phyloP scores from a whole-genome alignment of 2,113 vertebrate genomes.

The Pangasianodon hypophthalmus region DNA sequence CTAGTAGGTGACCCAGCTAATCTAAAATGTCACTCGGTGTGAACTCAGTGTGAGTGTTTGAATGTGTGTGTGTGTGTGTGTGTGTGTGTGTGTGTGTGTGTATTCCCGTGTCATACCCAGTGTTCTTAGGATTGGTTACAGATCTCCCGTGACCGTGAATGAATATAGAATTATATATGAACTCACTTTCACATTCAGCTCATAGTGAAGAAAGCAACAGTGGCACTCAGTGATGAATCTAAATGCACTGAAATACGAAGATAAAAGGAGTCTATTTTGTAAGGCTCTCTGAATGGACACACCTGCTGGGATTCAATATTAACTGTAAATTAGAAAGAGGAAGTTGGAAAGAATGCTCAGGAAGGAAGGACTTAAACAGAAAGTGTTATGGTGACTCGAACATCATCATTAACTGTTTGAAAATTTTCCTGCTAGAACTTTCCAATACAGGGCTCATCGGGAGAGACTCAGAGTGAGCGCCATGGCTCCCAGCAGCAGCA shows the following conservation, averaged over 20 bases:
- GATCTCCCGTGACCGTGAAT: background rate
- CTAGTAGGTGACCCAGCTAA: too few species aligned
- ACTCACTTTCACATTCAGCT: background rate
- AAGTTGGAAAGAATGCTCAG: background rate
- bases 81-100: background rate
- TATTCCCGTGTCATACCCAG: too few species aligned
- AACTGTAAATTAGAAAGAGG: background rate
- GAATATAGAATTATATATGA: background rate
- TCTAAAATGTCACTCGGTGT: background rate
- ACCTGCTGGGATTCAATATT: background rate
- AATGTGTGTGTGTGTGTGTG: background rate
- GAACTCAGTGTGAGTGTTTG: background rate
- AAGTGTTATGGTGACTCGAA: background rate
- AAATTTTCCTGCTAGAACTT: constrained; percentile 75
- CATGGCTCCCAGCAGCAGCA: constrained; percentile 72
- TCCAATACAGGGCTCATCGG: constrained; percentile 77
- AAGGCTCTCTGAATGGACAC: background rate
- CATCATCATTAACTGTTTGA: background rate
- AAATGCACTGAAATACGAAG: background rate
- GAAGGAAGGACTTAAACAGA: background rate
- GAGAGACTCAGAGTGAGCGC: constrained; percentile 68
- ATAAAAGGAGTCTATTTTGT: background rate
- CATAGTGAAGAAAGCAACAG: background rate
- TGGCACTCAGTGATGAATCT: background rate
- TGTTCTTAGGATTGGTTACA: background rate